A percentile compares a stretch with the other conserved stretches of the same genome.
These are phyloP conservation scores for Amiota mariae DNA, from an alignment of 2,888 invertebrate genomes.

Conservation along the genomic window DNA sequence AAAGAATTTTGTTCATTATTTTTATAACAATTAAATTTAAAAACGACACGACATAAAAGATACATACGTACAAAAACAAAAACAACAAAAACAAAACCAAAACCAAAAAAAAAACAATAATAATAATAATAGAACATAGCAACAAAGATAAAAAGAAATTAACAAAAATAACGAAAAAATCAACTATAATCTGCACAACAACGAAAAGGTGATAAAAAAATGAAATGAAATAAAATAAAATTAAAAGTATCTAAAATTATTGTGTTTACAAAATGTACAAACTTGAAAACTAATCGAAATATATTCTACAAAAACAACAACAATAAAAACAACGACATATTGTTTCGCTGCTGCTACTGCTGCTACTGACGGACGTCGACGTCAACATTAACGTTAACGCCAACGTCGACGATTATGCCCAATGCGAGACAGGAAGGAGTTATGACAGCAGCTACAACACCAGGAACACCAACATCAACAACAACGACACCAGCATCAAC, in stretches of 20 bases:
- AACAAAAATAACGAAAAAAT: background rate
- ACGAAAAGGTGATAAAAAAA: background rate
- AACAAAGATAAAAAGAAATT: constrained; percentile 18
- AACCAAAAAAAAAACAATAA: background rate
- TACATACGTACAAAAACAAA: constrained; percentile 23
- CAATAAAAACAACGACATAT: constrained; percentile 43
- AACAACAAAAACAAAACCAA: background rate
- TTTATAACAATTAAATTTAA: constrained; percentile 42
- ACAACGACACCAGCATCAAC: constrained; percentile 53
- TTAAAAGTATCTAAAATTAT: too few relatives aligned
- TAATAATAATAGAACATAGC: background rate
- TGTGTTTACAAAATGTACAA: constrained; percentile 40
- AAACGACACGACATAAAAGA: constrained; percentile 19
- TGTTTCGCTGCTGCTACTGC: too few relatives aligned
- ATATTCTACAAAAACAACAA: background rate
- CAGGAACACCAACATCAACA: constrained; percentile 44
- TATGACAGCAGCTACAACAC: constrained; percentile 50
- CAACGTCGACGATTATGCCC: constrained; percentile 41
- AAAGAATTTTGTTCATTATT: constrained; percentile 32
- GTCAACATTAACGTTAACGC: constrained; percentile 41
- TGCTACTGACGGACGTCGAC: constrained; percentile 26
- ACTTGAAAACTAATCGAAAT: background rate
- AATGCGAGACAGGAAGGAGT: constrained; percentile 43
- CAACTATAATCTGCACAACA: background rate
- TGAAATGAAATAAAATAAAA: background rate